Conservation (phyloP, 1,140 invertebrate genomes). For the Mya arenaria region DNA sequence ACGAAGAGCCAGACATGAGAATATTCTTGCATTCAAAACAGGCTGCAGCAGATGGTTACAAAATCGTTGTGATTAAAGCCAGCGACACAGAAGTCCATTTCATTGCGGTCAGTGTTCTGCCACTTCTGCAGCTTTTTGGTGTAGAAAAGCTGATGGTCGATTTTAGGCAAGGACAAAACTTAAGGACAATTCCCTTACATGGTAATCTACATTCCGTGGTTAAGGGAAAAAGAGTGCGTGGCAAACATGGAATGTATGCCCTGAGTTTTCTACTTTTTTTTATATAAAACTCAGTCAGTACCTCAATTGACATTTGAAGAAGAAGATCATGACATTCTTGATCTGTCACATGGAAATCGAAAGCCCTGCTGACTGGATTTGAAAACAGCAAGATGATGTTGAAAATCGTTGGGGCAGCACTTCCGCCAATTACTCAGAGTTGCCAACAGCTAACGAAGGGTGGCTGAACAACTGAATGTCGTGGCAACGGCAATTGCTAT, state of each 20-base stretch:
- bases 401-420: neutral
- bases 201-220: slow-evolving; percentile 32
- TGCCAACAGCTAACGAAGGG: neutral
- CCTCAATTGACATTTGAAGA: neutral
- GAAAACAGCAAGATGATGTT: neutral
- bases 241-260: slow-evolving; percentile 18
- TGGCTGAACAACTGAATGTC: neutral
- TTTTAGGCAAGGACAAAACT: slow-evolving; percentile 57
- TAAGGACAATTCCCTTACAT: slow-evolving; percentile 53
- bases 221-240: slow-evolving; percentile 37
- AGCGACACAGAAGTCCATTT: slow-evolving; percentile 70
- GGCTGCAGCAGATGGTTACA: slow-evolving; percentile 51
- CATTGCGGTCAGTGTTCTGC: slow-evolving; percentile 43
- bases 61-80: slow-evolving; percentile 52
- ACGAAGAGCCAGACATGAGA: slow-evolving; percentile 68
- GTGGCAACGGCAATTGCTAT: neutral
- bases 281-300: neutral
- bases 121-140: slow-evolving; percentile 35
- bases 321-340: neutral
- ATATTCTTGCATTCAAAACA: slow-evolving; percentile 66
- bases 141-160: slow-evolving; percentile 56
- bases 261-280: neutral
- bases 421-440: slow-evolving; percentile 18
- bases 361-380: neutral
- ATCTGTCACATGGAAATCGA: neutral